Evolutionary conservation across 2,888 invertebrate species (phyloP).

Genomic region (Latrodectus elegans): DNA sequence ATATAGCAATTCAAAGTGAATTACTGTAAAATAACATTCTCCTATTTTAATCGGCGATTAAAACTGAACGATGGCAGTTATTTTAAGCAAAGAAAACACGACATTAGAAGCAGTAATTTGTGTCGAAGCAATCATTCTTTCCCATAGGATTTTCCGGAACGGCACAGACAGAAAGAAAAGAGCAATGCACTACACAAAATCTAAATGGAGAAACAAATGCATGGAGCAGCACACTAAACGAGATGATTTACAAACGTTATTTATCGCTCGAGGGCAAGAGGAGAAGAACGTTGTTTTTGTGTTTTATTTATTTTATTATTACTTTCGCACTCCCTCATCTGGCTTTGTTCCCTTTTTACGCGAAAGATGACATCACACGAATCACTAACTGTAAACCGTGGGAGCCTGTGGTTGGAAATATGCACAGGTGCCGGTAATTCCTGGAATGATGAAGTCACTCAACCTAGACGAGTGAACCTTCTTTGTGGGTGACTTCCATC

Average conservation of each 20-base stretch:
- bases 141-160: too few species aligned
- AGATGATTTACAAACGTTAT: not conserved
- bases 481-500: not conserved
- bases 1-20: too few species aligned
- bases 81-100: too few species aligned
- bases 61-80: too few species aligned
- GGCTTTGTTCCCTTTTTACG: constrained; percentile 13
- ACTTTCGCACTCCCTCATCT: constrained; percentile 1
- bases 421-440: not conserved
- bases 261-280: not conserved
- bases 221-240: not conserved
- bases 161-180: too few species aligned
- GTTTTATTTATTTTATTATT: not conserved
- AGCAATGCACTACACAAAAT: too few species aligned
- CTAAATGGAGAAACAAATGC: not conserved
- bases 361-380: not conserved
- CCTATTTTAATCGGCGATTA: too few species aligned
- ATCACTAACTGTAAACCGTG: not conserved
- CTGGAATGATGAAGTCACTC: not conserved
- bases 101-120: too few species aligned
- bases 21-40: too few species aligned
- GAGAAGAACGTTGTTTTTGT: not conserved
- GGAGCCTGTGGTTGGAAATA: not conserved
- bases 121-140: too few species aligned
- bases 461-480: not conserved